A percentile compares a stretch with the other conserved stretches of the same genome.
phyloP scores from a whole-genome alignment of 2,113 vertebrate species.

The Brachyhypopomus gauderio region DNA sequence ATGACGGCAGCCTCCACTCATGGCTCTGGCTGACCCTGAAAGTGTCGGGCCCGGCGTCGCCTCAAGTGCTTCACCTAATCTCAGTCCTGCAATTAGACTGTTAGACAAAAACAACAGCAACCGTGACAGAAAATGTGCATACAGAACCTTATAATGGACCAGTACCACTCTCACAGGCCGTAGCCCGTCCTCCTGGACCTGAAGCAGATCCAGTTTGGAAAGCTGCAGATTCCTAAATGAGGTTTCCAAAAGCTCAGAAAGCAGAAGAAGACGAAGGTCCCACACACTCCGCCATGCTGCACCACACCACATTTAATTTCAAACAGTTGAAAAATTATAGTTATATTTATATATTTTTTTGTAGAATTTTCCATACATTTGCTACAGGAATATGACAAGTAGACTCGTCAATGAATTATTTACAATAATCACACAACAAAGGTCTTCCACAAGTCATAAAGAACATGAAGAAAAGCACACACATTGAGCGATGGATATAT shows the following conservation, averaged over 20 bases:
- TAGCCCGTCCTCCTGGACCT: not conserved
- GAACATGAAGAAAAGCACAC: conserved; percentile 45
- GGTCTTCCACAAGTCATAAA: conserved; percentile 43
- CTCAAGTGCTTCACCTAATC: not conserved
- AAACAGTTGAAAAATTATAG: conserved; percentile 89
- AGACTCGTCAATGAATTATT: conserved; percentile 65
- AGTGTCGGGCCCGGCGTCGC: not conserved
- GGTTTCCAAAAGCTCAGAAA: not conserved
- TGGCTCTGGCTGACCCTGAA: not conserved
- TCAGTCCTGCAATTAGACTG: not conserved
- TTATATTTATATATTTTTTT: conserved; percentile 66
- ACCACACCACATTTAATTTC: conserved; percentile 92
- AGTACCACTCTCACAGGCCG: not conserved
- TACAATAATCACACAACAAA: conserved; percentile 66
- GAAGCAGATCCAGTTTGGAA: not conserved
- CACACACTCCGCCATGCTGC: conserved; percentile 76
- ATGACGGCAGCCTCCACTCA: not conserved
- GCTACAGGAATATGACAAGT: conserved; percentile 76
- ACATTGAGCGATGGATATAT: conserved; percentile 27
- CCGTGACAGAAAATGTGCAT: not conserved
- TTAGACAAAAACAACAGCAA: not conserved
- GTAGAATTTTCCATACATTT: conserved; percentile 80
- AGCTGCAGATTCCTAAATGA: not conserved
- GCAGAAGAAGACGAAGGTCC: conserved; percentile 21
- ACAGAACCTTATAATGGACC: not conserved